phyloP scores from a whole-genome alignment of 2,113 vertebrate genomes.

The Tor tambroides region DNA sequence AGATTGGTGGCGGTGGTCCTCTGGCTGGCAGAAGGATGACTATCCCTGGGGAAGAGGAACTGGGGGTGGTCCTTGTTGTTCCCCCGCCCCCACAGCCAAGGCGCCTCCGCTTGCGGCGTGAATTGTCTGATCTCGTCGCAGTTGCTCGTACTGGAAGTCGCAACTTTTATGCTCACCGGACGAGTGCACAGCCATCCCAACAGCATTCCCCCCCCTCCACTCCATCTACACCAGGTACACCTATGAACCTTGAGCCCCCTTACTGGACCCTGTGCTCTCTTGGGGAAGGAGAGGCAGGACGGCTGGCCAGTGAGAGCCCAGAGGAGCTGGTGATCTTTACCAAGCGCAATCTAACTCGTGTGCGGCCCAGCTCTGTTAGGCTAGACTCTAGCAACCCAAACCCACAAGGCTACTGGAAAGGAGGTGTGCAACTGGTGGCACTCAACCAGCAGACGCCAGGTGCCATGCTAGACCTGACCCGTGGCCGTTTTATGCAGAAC shows the following conservation, averaged over 20 bases:
- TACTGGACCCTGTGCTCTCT: constrained; percentile 93
- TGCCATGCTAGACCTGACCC: constrained; percentile 95
- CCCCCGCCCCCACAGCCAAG: constrained; percentile 81
- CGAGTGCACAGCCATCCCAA: constrained; percentile 60
- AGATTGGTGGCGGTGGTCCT: constrained; percentile 83
- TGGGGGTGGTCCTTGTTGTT: constrained; percentile 78
- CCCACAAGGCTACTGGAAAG: constrained; percentile 97
- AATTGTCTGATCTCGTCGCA: constrained; percentile 90
- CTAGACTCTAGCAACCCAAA: constrained; percentile 97
- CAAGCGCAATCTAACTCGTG: constrained; percentile 89
- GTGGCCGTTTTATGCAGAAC: constrained; percentile 93
- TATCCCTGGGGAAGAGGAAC: constrained; percentile 79
- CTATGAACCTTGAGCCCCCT: constrained; percentile 60
- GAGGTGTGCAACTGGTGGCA: constrained; percentile 95
- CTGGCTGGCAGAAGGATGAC: constrained; percentile 78
- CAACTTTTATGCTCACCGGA: constrained; percentile 78
- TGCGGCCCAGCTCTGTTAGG: constrained; percentile 91
- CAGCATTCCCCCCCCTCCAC: constrained; percentile 85
- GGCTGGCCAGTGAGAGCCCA: constrained; percentile 89
- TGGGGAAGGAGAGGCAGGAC: constrained; percentile 90
- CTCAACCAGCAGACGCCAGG: constrained; percentile 98
- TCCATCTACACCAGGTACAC: constrained; percentile 79
- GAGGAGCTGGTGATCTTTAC: constrained; percentile 97
- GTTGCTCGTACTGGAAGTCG: constrained; percentile 82
- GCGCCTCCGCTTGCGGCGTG: constrained; percentile 84